A percentile compares a stretch with the other conserved stretches of the same genome.
These are phyloP conservation scores for Pterostichus madidus DNA, from an alignment of 2,888 invertebrate genomes.

Conservation along the genomic window DNA sequence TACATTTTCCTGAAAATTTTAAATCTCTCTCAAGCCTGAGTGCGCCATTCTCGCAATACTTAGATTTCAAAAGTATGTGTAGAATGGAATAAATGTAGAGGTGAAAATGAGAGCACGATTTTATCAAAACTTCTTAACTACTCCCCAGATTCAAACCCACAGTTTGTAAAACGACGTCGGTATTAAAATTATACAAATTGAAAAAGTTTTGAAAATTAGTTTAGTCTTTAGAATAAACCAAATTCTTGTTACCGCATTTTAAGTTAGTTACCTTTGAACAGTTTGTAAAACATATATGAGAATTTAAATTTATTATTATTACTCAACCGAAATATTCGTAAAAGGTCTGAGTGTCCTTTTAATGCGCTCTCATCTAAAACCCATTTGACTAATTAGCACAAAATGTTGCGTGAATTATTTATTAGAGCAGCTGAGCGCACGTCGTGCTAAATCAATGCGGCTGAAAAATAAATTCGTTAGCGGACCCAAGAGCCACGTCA, in stretches of 20 bases:
- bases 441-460: conserved; percentile 41
- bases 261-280: no score
- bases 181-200: conserved; percentile 7
- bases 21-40: no score
- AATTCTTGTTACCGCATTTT: no score
- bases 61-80: background rate
- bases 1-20: no score
- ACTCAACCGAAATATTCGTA: conserved; percentile 21
- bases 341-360: conserved; percentile 24
- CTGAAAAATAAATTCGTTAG: conserved; percentile 47
- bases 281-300: background rate
- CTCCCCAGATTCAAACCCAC: background rate
- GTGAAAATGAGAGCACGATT: background rate
- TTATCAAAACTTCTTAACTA: conserved; percentile 3
- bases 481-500: conserved; percentile 28
- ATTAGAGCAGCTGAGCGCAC: conserved; percentile 36
- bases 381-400: conserved; percentile 42
- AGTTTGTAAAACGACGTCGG: no score
- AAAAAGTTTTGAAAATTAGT: background rate
- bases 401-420: conserved; percentile 46
- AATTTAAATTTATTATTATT: conserved; percentile 11
- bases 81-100: background rate
- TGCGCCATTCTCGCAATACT: no score
- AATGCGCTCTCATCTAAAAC: conserved; percentile 38
- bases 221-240: background rate